Evolutionary conservation across 1,140 invertebrate species (phyloP), one percentile per base, ranked within the genome.

Genomic region (Brachionus sp.): DNA sequence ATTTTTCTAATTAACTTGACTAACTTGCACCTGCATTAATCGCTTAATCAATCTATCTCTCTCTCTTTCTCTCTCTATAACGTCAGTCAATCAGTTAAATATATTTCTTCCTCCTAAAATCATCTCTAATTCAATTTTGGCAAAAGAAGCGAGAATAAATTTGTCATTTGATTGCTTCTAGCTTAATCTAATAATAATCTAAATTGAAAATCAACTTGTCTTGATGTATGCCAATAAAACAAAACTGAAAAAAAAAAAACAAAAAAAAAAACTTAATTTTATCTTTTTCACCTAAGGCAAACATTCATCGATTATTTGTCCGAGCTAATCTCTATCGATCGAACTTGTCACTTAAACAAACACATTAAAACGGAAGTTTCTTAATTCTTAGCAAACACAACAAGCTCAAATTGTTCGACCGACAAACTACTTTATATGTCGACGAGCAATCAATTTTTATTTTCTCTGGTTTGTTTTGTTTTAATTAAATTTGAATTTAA

Each of bases 401-500:
- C n/a, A 12, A 12, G 44, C 10, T 46, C n/a, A n/a, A n/a, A 46
- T 46, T 12, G 10, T 12, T 57, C 6, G 12, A 57, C n/a, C 23
- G 50, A 57, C 50, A 57, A 16, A 16, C 23, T 16, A 19, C 3
- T 6, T 57, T 3, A 12, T 68, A n/a, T 10, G 19, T 16, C 19
- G 25, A 7, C 25, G 9, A 29, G 33, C 62, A 66, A 66, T 33
- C 25, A 66, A 35, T 29, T 33, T 70, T 29, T 29, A 2, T 29
- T 29, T 29, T 29, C 29, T 29, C 29, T 29, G 1, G 1, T 29
- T 3, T 39, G 35, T 70, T 39, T 19, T 70, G 33, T 70, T 70
- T 70, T 70, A 70, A 70, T 70, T 70, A 70, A 70, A 70, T 70
- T 70, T 70, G 66, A 70, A 70, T 70, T 70, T 66, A 70, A 70